phyloP scores from a whole-genome alignment of 2,888 invertebrate genomes.

The Metallyticus violacea region DNA sequence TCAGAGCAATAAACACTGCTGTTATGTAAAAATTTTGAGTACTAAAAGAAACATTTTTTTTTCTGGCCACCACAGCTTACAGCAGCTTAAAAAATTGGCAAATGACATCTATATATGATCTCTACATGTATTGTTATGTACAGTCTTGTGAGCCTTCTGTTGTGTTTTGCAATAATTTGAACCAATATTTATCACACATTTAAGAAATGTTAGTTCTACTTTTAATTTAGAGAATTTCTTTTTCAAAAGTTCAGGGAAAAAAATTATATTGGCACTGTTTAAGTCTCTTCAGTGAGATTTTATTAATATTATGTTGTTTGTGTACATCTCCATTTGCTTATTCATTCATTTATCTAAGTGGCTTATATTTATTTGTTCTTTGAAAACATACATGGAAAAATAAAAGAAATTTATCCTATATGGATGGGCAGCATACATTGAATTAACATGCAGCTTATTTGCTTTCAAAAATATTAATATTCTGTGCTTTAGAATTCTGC shows the following conservation, averaged over 20 bases:
- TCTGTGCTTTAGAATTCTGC: background rate
- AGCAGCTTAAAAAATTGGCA: background rate
- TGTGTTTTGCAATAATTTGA: background rate
- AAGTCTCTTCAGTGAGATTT: background rate
- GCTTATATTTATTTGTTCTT: background rate
- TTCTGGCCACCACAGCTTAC: background rate
- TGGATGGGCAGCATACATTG: background rate
- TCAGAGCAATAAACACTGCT: background rate
- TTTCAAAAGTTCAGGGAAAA: background rate
- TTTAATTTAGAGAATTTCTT: background rate
- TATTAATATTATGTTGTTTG: background rate
- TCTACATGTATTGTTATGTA: background rate
- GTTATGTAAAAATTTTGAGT: background rate
- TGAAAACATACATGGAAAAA: background rate
- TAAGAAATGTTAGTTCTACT: background rate
- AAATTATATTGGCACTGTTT: background rate
- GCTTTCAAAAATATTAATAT: background rate
- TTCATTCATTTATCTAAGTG: background rate
- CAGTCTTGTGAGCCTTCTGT: background rate
- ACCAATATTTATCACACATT: background rate
- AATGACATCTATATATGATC: background rate
- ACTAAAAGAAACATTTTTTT: background rate
- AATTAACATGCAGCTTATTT: background rate
- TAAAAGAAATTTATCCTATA: background rate
- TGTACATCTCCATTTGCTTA: background rate